Evolutionary conservation across 1,140 invertebrate species (phyloP), one percentile per base, ranked within the genome.

Genomic region (Geopemphigus sp.): DNA sequence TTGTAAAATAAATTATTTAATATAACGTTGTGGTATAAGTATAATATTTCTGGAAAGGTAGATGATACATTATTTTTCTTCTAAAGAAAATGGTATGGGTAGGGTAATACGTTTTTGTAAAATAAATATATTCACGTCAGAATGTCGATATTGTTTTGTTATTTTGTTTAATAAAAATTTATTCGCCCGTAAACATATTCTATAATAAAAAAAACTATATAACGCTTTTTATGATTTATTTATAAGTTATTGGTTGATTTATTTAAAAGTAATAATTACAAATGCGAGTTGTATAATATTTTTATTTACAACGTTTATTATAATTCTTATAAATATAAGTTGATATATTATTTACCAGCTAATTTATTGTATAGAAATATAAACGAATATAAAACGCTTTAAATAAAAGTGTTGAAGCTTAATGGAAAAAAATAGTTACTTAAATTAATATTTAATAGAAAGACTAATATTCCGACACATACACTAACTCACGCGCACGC

Each of bases 1-100:
- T 61, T 29, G 59, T 61, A 61, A 61, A 61, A 61, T 61, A 61
- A 61, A 61, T 61, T 29, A 29, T 61, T 61, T 29, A 61, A 29
- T 61, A 29, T 61, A 61, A 29, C 15, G 59, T 26, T 17, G 59
- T 29, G 59, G 8, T 61, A 39, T 39, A 19, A 61, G 15, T 5
- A 61, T 26, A 61, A 61, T 61, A 61, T 29, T 39, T 59, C 24
- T 17, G 26, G 24, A 61, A 61, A 61, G 6, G 59, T 61, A 61
- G 6, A 24, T n/a, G n/a, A n/a, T 61, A 61, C 59, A 61, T 61
- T 19, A 61, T 61, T 15, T 61, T 61, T 17, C 15, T 61, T 61
- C 14, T 26, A 19, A 61, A 61, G 15, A 29, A 61, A 61, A 29
- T 61, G 26, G 59, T 29, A 29, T 61, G 24, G 22, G 57, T 61